These are phyloP conservation scores for Cygnus atratus DNA, from an alignment of 2,113 vertebrate genomes.

Conservation along the genomic window DNA sequence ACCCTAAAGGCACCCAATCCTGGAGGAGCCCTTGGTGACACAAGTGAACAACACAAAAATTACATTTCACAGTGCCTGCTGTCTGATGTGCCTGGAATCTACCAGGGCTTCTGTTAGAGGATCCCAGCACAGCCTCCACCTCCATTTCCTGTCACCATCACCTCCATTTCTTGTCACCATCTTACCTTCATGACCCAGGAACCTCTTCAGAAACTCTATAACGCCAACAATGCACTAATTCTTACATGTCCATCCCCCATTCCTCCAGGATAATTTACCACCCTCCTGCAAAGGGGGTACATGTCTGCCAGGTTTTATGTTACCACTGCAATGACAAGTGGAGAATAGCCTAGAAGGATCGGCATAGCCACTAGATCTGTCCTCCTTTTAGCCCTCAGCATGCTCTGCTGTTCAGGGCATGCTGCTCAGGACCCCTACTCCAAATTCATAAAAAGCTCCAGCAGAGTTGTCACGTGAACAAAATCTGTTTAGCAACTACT, in stretches of 20 bases:
- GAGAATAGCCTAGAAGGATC: no score
- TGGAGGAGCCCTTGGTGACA: background rate
- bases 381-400: background rate
- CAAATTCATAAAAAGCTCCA: background rate
- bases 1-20: background rate
- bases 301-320: no score
- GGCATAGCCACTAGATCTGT: background rate
- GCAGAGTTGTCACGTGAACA: background rate
- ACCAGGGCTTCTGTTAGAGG: background rate
- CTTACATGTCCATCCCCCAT: no score
- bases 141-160: background rate
- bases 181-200: background rate
- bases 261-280: no score
- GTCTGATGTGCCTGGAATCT: background rate
- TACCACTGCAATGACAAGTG: no score
- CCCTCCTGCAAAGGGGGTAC: no score
- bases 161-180: no score
- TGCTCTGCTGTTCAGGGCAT: background rate
- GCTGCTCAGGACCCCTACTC: background rate
- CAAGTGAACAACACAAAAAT: background rate
- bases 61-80: background rate
- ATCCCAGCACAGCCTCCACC: background rate
- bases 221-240: no score
- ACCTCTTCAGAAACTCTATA: background rate
- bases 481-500: background rate